Base-by-base conservation (phyloP, 2,797 vertebrate species). In the Mus caroli region DNA sequence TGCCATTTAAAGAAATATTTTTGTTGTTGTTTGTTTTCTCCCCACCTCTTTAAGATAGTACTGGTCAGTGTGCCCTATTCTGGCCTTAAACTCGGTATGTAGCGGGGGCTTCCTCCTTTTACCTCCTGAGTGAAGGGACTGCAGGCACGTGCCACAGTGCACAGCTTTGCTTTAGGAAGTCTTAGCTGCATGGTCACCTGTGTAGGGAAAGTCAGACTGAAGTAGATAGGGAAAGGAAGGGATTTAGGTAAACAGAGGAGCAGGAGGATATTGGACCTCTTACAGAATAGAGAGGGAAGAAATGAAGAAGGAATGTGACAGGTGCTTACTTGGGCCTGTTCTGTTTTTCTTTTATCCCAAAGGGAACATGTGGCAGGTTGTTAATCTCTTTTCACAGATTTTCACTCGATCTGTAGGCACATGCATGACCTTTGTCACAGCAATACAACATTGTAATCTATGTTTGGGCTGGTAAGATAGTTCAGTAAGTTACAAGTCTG, bases 191-290 rank as follows among this genome's bases (percentile, higher is more conserved):
- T 46, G 11, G 12, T 43, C 0, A 79, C 7, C 64, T 64, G 1
- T 24, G 13, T 90, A 58, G 67, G 93, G 67, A 50, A 69, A 64
- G 50, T 91, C 58, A 20, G 26, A 52, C 58, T 50, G 67, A 78
- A 46, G 37, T 19, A 78, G 10, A 9, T 78, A 8, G 90, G 62
- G 20, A 6, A 73, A 69, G 69, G 54, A 56, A 37, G 26, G 28
- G 46, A 80, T 93, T 91, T 92, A 92, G 84, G 73, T 91, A 67
- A 92, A 43, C n/a, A 52, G 24, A 88, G 7, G 5, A 43, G 34
- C 4, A 12, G 37, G 78, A 31, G 6, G 34, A 84, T 50, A 6
- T 17, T 52, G 60, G 11, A 22, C n/a, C 54, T 80, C 28, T 71
- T 71, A 75, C 13, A 85, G 64, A n/a, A 58, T 43, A 88, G 69